A percentile compares a stretch with the other conserved stretches of the same genome.
Conservation (phyloP, 1,140 invertebrate species). For the Matsumurasca onukii region DNA sequence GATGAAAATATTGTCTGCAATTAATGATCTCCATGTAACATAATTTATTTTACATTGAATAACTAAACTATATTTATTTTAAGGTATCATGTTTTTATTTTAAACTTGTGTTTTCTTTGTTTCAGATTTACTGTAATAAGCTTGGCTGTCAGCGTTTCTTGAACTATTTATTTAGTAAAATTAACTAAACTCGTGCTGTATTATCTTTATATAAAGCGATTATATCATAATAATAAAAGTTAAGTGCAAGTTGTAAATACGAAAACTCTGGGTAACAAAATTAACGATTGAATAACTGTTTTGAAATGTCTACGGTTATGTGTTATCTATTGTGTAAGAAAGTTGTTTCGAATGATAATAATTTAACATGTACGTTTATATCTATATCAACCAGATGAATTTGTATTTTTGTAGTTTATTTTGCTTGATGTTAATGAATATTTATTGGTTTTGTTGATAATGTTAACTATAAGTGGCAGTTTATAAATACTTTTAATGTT, state of each 20-base stretch:
- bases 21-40: too few species aligned
- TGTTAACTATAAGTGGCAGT: not conserved
- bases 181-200: slow-evolving; percentile 13
- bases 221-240: not conserved
- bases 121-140: slow-evolving; percentile 40
- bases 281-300: not conserved
- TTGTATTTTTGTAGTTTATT: slow-evolving; percentile 25
- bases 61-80: too few species aligned
- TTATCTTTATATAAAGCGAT: slow-evolving; percentile 16
- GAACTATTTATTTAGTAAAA: slow-evolving; percentile 20
- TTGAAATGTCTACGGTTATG: slow-evolving; percentile 17
- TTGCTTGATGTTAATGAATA: slow-evolving; percentile 15
- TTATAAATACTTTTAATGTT: not conserved
- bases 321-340: slow-evolving; percentile 26
- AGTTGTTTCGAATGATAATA: slow-evolving; percentile 12
- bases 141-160: slow-evolving; percentile 8
- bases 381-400: slow-evolving; percentile 18
- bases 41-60: too few species aligned
- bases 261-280: slow-evolving; percentile 15
- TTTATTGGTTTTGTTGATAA: slow-evolving; percentile 7
- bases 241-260: slow-evolving; percentile 11
- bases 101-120: slow-evolving; percentile 25
- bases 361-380: slow-evolving; percentile 20
- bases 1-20: too few species aligned
- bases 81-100: slow-evolving; percentile 8